Evolutionary conservation across 2,888 invertebrate species (phyloP).

Genomic region (Vesta saturnalis): DNA sequence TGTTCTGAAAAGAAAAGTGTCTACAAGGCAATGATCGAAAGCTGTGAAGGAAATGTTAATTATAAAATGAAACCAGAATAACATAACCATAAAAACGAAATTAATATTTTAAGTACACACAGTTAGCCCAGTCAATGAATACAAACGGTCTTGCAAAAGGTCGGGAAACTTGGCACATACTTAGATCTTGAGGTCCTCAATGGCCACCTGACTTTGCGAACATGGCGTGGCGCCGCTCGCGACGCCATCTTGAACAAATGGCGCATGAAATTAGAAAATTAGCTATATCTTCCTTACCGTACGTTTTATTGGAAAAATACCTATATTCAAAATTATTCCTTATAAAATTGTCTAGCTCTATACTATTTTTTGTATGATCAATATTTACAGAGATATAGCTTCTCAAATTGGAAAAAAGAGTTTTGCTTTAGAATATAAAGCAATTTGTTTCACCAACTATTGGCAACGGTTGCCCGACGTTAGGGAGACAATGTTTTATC

Average conservation of each 20-base stretch:
- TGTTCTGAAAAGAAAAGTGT: too few relatives aligned
- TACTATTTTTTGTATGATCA: slow-evolving; percentile 2
- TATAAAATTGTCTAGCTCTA: slow-evolving; percentile 1
- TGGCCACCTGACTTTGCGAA: too few relatives aligned
- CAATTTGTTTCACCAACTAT: slow-evolving; percentile 7
- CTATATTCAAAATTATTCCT: not conserved
- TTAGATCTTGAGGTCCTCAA: not conserved
- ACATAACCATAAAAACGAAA: too few relatives aligned
- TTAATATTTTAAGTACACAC: too few relatives aligned
- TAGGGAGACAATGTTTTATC: slow-evolving; percentile 9
- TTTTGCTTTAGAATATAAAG: not conserved
- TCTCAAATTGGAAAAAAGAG: not conserved
- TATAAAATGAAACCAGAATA: too few relatives aligned
- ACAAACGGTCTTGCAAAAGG: not conserved
- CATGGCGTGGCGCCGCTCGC: not conserved
- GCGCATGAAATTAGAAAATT: not conserved
- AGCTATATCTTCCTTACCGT: too few relatives aligned
- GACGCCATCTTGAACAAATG: not conserved
- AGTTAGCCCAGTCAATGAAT: slow-evolving; percentile 3
- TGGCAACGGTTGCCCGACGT: not conserved
- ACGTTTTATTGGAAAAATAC: not conserved
- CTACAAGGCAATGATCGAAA: too few relatives aligned
- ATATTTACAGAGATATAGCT: slow-evolving; percentile 11
- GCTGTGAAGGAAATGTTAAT: too few relatives aligned
- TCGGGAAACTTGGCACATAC: slow-evolving; percentile 5